Base-by-base conservation (phyloP, 2,113 vertebrate genomes). In the Nothoprocta perdicaria region DNA sequence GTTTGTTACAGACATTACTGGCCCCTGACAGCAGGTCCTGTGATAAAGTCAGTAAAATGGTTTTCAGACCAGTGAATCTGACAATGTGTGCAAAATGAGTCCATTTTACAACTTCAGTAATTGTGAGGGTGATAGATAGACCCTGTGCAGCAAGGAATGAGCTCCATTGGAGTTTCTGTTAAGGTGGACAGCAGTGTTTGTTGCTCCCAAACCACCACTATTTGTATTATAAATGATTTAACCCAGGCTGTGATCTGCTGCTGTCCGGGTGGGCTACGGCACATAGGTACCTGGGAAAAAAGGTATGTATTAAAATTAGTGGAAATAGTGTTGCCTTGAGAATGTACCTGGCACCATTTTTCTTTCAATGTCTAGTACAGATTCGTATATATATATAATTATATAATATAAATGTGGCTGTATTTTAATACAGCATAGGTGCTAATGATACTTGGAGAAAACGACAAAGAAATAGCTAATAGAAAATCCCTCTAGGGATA, bases 371-470 rank as follows among this genome's bases (percentile, higher is more conserved):
- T 12, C 71, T 31, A 22, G 67, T 48, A 58, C 73, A 69, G 29
- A 50, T 68, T 63, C 41, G 31, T 73, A 40, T 31, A 14, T 40
- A 40, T 68, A 23, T 77, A 48, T 48, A 48, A 22, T 10, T 23
- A 48, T 48, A 19, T 46, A 19, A 14, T 45, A 45, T 45, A 45
- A 17, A 45, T 45, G 46, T 46, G 19, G 61, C 14, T 84, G 13
- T 62, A 33, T n/a, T 63, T 11, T 80, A 68, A 53, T 57, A 48
- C 19, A 65, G 16, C 31, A 50, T 24, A 69, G 33, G 50, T 61
- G 66, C 80, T 82, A 85, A 85, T 52, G 67, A 66, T 38, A 66
- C 55, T 69, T 82, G 29, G 31, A 63, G 41, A 89, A 89, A 69
- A 91, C 24, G 5, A 45, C 57, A 76, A 52, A 76, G 24, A 68